Evolutionary conservation across 2,113 vertebrate genomes (phyloP).

Genomic region (Hydrochoerus hydrochaeris): DNA sequence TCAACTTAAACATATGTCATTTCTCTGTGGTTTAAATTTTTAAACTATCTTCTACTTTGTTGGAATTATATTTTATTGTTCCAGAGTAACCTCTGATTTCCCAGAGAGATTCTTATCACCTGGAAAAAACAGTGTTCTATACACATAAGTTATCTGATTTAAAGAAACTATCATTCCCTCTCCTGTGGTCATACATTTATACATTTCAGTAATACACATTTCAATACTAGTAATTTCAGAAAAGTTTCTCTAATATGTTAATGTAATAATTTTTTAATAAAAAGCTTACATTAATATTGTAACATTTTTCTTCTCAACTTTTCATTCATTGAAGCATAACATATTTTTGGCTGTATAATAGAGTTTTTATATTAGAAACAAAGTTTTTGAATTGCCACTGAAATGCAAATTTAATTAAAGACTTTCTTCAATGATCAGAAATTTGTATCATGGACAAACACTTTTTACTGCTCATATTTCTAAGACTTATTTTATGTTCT

Average conservation of each 20-base stretch:
- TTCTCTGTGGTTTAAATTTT: not conserved
- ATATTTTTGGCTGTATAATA: slow-evolving; percentile 75
- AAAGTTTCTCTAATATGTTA: not conserved
- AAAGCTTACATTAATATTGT: slow-evolving; percentile 57
- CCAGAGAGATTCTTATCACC: not conserved
- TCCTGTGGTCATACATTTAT: not conserved
- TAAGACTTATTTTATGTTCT: slow-evolving; percentile 45
- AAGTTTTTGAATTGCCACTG: slow-evolving; percentile 76
- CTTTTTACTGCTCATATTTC: slow-evolving; percentile 63
- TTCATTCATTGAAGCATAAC: slow-evolving; percentile 74
- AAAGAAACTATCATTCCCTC: not conserved
- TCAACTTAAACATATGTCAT: not conserved
- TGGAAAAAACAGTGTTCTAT: not conserved
- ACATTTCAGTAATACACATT: slow-evolving; percentile 60
- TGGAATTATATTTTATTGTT: not conserved
- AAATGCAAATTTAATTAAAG: slow-evolving; percentile 80
- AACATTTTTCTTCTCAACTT: slow-evolving; percentile 62
- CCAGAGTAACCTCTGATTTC: not conserved
- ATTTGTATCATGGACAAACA: slow-evolving; percentile 69
- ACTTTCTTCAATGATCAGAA: slow-evolving; percentile 71
- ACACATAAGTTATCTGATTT: not conserved
- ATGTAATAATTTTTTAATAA: slow-evolving; percentile 65
- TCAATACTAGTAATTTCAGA: slow-evolving; percentile 60
- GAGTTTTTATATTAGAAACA: slow-evolving; percentile 77
- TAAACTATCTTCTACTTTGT: not conserved